phyloP scores from a whole-genome alignment of 2,888 invertebrate species.

The Achlya flavicornis region DNA sequence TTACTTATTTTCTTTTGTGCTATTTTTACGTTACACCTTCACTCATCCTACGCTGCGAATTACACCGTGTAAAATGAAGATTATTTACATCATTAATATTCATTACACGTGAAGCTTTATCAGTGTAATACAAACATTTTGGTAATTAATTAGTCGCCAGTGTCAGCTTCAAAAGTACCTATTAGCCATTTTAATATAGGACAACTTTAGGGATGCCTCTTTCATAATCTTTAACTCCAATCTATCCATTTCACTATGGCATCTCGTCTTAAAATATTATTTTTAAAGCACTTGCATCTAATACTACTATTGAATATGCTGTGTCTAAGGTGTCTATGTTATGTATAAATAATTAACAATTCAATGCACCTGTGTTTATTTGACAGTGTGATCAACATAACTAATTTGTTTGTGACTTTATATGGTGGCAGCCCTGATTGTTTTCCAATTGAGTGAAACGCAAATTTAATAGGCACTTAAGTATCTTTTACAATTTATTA shows the following conservation, averaged over 20 bases:
- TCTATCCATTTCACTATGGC: background rate
- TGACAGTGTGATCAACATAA: background rate
- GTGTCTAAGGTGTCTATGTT: too few species aligned
- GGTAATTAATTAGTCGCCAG: conserved; percentile 5
- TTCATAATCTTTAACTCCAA: background rate
- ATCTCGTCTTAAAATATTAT: background rate
- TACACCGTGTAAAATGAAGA: background rate
- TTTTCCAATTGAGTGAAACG: conserved; percentile 7
- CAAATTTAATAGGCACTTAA: background rate
- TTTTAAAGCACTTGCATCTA: background rate
- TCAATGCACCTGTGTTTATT: background rate
- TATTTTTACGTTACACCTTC: background rate
- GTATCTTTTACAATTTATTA: background rate
- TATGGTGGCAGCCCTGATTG: conserved; percentile 5
- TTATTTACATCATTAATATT: conserved; percentile 7
- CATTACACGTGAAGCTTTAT: background rate
- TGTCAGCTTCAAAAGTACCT: background rate
- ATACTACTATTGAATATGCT: too few species aligned
- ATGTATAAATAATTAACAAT: background rate
- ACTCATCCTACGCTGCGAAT: background rate
- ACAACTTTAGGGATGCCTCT: background rate
- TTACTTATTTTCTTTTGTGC: too few species aligned
- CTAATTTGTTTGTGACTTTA: background rate
- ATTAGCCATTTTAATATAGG: background rate
- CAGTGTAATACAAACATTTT: conserved; percentile 4